These are phyloP conservation scores for Falco berigora DNA, from an alignment of 2,797 vertebrate genomes.

Conservation along the genomic window DNA sequence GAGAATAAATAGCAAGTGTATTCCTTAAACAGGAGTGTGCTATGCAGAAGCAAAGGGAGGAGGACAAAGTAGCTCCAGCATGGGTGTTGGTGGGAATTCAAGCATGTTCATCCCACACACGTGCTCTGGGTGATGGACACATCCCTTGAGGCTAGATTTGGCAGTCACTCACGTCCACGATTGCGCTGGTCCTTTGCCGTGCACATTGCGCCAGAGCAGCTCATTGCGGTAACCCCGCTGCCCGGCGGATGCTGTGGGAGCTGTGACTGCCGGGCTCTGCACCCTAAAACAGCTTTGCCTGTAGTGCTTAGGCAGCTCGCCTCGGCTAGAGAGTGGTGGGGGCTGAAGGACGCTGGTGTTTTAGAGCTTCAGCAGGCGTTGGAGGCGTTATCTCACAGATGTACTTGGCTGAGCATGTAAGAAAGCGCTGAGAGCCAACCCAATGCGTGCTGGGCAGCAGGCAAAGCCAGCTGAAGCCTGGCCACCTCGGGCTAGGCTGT, in stretches of 20 bases:
- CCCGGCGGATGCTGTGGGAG: rapidly evolving
- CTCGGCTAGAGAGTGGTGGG: rapidly evolving
- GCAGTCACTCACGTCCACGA: rapidly evolving
- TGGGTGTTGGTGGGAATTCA: background rate
- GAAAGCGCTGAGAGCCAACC: background rate
- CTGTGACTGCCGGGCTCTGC: background rate
- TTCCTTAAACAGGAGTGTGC: background rate
- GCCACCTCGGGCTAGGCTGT: background rate
- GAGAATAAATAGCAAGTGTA: background rate
- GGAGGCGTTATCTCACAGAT: background rate
- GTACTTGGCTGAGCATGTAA: background rate
- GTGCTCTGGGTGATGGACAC: background rate
- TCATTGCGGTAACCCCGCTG: background rate
- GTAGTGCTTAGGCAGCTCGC: background rate
- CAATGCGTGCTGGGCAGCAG: background rate
- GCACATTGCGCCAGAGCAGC: background rate
- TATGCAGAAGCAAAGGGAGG: background rate
- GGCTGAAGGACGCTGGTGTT: background rate
- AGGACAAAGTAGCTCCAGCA: background rate
- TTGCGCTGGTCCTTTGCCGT: background rate
- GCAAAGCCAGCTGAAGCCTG: background rate
- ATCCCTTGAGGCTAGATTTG: background rate
- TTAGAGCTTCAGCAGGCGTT: background rate
- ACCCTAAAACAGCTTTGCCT: background rate
- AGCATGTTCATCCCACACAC: background rate